These are phyloP conservation scores for Rhinophrynus dorsalis DNA, from an alignment of 2,797 vertebrate species.

Conservation along the genomic window DNA sequence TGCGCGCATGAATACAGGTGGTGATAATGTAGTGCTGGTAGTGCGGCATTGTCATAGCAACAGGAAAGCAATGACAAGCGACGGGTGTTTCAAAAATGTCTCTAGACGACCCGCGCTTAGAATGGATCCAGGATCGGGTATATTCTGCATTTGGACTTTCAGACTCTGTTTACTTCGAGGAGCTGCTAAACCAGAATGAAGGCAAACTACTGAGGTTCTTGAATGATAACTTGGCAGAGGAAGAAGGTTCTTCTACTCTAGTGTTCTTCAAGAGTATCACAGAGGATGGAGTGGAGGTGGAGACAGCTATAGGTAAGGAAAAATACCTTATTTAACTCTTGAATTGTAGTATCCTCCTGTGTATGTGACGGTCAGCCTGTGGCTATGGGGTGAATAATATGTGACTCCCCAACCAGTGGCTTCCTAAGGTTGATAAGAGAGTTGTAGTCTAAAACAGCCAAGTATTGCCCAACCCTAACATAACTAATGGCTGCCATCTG, in stretches of 20 bases:
- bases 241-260: slow-evolving; percentile 58
- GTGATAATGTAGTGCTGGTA: not conserved
- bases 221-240: slow-evolving; percentile 57
- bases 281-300: slow-evolving; percentile 67
- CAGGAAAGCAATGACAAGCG: not conserved
- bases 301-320: slow-evolving; percentile 69
- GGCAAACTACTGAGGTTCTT: slow-evolving; percentile 56
- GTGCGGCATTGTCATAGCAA: slow-evolving; percentile 10
- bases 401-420: no score
- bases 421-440: no score
- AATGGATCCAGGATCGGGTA: slow-evolving; percentile 78
- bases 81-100: slow-evolving; percentile 65
- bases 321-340: no score
- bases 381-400: no score
- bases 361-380: no score
- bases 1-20: not conserved
- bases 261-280: slow-evolving; percentile 70
- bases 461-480: no score
- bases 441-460: no score
- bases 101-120: slow-evolving; percentile 78
- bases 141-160: slow-evolving; percentile 64
- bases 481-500: no score
- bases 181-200: slow-evolving; percentile 70
- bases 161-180: slow-evolving; percentile 71
- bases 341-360: no score